Conservation (phyloP, 2,888 invertebrate species). For the Carterocephalus palaemon region DNA sequence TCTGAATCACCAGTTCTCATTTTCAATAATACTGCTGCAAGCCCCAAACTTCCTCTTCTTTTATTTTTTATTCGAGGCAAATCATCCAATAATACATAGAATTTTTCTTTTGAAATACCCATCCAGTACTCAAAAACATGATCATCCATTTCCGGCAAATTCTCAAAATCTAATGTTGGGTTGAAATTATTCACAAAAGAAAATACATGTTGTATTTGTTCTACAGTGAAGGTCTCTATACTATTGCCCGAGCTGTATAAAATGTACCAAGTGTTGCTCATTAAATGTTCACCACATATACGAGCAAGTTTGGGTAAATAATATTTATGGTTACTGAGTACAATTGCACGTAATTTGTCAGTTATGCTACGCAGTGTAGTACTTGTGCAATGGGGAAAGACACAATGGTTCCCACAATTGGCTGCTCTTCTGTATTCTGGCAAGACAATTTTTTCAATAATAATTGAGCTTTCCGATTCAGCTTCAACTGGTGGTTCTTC, state of each 20-base stretch:
- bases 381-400: too few relatives aligned
- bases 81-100: slow-evolving; percentile 3
- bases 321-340: too few relatives aligned
- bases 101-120: slow-evolving; percentile 8
- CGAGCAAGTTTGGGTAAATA: slow-evolving; percentile 7
- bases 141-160: slow-evolving; percentile 20
- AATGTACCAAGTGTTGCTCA: slow-evolving; percentile 1
- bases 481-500: neutral
- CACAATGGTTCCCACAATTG: too few relatives aligned
- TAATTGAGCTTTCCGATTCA: neutral
- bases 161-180: slow-evolving; percentile 20
- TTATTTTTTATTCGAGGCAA: slow-evolving; percentile 7
- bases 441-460: too few relatives aligned
- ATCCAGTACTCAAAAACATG: slow-evolving; percentile 22
- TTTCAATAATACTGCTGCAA: slow-evolving; percentile 7
- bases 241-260: slow-evolving; percentile 5
- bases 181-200: slow-evolving; percentile 17
- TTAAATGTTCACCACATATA: slow-evolving; percentile 10
- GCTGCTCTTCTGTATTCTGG: too few relatives aligned
- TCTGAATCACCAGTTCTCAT: slow-evolving; percentile 15
- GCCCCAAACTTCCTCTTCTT: slow-evolving; percentile 10
- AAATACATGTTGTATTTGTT: slow-evolving; percentile 22
- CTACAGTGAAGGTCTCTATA: slow-evolving; percentile 1
- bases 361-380: too few relatives aligned
- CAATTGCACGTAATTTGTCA: too few relatives aligned